phyloP scores from a whole-genome alignment of 2,113 vertebrate species.

The Nothobranchius kuhntae region DNA sequence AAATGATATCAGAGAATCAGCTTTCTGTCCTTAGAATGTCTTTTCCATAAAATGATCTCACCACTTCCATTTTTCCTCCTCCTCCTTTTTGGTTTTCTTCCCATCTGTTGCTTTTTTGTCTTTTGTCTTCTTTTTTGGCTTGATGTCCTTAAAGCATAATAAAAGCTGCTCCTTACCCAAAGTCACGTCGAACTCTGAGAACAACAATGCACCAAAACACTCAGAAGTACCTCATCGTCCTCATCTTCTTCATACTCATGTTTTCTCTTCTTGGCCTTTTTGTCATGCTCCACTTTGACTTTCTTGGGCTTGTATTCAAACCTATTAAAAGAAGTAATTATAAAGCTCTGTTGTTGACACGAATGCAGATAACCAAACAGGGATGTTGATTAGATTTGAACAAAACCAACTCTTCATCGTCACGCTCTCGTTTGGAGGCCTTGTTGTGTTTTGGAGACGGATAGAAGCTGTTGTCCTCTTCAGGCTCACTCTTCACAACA shows the following conservation, averaged over 20 bases:
- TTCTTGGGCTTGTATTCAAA: constrained; percentile 92
- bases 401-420: constrained; percentile 88
- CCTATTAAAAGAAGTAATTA: constrained; percentile 70
- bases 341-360: not conserved
- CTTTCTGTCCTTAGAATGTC: not conserved
- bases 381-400: not conserved
- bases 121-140: constrained; percentile 93
- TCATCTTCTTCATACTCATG: constrained; percentile 82
- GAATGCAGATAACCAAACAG: not conserved
- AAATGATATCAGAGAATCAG: not conserved
- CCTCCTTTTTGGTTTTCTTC: constrained; percentile 92
- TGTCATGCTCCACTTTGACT: constrained; percentile 91
- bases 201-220: not conserved
- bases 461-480: constrained; percentile 86
- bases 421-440: constrained; percentile 85
- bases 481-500: constrained; percentile 88
- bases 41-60: constrained; percentile 58
- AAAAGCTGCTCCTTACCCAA: not conserved
- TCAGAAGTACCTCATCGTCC: constrained; percentile 64
- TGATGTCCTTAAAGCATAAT: constrained; percentile 77
- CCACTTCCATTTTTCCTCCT: constrained; percentile 98
- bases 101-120: constrained; percentile 83
- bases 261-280: constrained; percentile 93
- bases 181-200: not conserved
- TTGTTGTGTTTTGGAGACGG: constrained; percentile 86